Conservation (phyloP, 2,113 vertebrate genomes). For the Budorcas taxicolor region DNA sequence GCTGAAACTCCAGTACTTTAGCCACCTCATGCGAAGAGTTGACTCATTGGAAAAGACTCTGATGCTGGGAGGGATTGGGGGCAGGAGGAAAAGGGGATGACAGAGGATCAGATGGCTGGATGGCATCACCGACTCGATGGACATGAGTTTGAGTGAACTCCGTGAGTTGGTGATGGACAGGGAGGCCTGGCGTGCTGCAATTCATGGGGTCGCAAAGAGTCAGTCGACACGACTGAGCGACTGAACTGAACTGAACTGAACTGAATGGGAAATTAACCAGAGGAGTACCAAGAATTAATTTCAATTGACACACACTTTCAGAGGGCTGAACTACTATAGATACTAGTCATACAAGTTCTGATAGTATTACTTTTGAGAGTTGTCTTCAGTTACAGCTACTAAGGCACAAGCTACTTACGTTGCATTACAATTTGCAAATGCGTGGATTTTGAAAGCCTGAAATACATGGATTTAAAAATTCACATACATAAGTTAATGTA, state of each 20-base stretch:
- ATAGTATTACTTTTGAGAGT: background rate
- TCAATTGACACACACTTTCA: background rate
- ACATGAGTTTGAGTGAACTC: background rate
- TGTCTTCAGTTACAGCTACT: background rate
- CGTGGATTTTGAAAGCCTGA: background rate
- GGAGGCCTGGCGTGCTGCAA: fast-evolving
- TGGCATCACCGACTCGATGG: fast-evolving
- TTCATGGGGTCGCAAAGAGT: background rate
- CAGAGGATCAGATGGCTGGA: background rate
- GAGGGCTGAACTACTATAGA: background rate
- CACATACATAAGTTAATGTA: background rate
- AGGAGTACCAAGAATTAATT: background rate
- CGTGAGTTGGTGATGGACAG: fast-evolving
- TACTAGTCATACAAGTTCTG: background rate
- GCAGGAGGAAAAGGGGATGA: background rate
- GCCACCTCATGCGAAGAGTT: background rate
- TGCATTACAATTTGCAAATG: background rate
- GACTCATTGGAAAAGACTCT: background rate
- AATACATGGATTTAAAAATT: background rate
- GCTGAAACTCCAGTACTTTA: background rate
- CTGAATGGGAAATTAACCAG: background rate
- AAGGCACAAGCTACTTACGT: background rate
- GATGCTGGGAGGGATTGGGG: background rate
- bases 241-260: background rate
- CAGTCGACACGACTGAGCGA: fast-evolving